Base-by-base conservation (phyloP, 2,797 vertebrate genomes). In the Oophaga sylvatica region DNA sequence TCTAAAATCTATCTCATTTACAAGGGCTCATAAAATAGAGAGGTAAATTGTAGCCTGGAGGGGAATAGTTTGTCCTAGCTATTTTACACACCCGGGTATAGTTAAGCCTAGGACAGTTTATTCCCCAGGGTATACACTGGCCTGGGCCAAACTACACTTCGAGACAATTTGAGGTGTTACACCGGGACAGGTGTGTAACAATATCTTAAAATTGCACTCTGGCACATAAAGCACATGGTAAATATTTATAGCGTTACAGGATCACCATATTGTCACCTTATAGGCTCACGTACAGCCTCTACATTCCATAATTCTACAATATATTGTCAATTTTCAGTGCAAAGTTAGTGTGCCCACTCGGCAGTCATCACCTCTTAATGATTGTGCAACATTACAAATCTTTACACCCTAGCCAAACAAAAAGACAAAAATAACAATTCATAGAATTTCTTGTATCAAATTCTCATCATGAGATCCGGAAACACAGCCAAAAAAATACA, bases 391-490 rank as follows among this genome's bases (percentile, higher is more conserved):
- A 53, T 75, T 75, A 75, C 20, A 41, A 31, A 17, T 71, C 11
- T 48, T 48, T 48, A 48, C 9, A 11, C 71, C 22, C 19, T 75
- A 10, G 71, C 41, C 41, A 75, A 75, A 26, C 26, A 75, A 75
- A 48, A 7, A 15, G 15, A 75, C 31, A 75, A 48, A 75, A 45
- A 73, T 17, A 75, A 48, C 71, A 75, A 75, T 75, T 75, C 71
- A 75, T 10, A 15, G 71, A 75, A 75, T 48, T 75, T 22, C 48
- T 13, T 75, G 71, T 75, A 75, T 75, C 41, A 75, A 75, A 75
- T 75, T 75, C 41, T 48, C 71, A 75, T 48, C 71, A 75, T 75
- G 71, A 75, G 71, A 48, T 75, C 12, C 20, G 35, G 71, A 75
- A 48, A 8, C n/a, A 31, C 41, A 17, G 41, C 71, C 71, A 48